Conservation (phyloP, 2,113 vertebrate species). For the Corvus hawaiiensis region DNA sequence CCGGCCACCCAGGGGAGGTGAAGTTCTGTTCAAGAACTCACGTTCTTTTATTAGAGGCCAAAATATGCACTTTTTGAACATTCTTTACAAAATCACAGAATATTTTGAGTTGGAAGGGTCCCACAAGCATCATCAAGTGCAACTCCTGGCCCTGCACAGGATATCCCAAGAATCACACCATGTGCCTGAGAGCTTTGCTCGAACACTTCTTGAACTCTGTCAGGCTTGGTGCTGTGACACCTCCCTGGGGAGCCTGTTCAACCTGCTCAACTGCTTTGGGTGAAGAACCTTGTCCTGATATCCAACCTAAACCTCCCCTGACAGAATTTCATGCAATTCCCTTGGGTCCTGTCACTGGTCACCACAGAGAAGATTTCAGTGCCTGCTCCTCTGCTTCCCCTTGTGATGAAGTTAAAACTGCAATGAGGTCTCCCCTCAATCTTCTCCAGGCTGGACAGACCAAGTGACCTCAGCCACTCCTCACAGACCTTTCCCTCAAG, state of each 20-base stretch:
- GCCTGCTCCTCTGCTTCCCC: background rate
- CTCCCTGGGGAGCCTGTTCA: background rate
- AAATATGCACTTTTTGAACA: background rate
- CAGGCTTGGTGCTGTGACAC: background rate
- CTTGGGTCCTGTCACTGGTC: background rate
- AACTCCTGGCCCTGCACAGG: background rate
- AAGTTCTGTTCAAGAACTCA: background rate
- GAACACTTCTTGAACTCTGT: background rate
- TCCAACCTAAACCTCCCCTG: background rate
- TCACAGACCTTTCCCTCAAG: background rate
- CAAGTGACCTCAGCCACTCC: background rate
- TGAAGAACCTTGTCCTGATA: background rate
- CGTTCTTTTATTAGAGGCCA: background rate
- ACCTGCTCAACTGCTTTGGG: background rate
- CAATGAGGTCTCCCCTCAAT: background rate
- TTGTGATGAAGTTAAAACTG: background rate
- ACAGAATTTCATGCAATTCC: background rate
- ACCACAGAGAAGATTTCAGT: background rate
- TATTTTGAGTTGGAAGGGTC: background rate
- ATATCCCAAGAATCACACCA: too few species aligned
- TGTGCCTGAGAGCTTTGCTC: fast-evolving
- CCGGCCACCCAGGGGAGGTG: fast-evolving
- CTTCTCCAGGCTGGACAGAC: background rate
- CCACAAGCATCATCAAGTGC: background rate
- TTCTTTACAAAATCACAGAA: background rate